Evolutionary conservation across 2,888 invertebrate genomes (phyloP).

Genomic region (Danaus chrysippus): DNA sequence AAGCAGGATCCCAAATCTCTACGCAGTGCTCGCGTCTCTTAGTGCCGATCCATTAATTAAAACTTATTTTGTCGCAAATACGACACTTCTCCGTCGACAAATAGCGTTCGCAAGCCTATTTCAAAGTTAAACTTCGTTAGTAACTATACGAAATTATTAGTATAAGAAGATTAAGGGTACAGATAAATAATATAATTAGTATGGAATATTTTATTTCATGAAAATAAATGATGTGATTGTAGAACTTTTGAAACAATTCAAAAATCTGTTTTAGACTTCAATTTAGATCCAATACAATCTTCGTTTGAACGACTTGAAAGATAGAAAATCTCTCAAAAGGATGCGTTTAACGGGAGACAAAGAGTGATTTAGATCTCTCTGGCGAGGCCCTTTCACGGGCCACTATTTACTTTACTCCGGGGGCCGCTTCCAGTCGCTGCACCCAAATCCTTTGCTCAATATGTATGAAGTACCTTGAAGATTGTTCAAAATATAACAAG

Average conservation of each 20-base stretch:
- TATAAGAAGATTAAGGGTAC: constrained; percentile 14
- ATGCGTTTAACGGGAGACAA: constrained; percentile 74
- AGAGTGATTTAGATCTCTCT: constrained; percentile 72
- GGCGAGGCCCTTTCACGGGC: constrained; percentile 59
- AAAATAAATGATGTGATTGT: not conserved
- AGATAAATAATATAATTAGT: constrained; percentile 15
- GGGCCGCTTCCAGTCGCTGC: constrained; percentile 56
- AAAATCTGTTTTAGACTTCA: constrained; percentile 49
- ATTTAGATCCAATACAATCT: constrained; percentile 65
- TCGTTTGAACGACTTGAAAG: constrained; percentile 57
- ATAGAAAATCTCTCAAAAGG: constrained; percentile 75
- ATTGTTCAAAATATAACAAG: constrained; percentile 17
- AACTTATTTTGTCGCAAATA: constrained; percentile 73
- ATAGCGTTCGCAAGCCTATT: constrained; percentile 54
- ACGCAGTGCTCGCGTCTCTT: constrained; percentile 59
- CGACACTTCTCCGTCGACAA: constrained; percentile 54
- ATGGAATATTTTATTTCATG: constrained; percentile 25
- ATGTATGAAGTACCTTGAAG: constrained; percentile 45
- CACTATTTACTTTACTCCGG: constrained; percentile 72
- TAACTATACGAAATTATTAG: constrained; percentile 27
- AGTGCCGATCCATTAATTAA: constrained; percentile 78
- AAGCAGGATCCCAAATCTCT: constrained; percentile 51
- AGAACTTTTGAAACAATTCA: constrained; percentile 10
- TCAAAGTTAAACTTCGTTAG: constrained; percentile 50
- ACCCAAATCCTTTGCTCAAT: constrained; percentile 56